Evolutionary conservation across 1,140 invertebrate species (phyloP).

Genomic region (Neodiprion fabricii): DNA sequence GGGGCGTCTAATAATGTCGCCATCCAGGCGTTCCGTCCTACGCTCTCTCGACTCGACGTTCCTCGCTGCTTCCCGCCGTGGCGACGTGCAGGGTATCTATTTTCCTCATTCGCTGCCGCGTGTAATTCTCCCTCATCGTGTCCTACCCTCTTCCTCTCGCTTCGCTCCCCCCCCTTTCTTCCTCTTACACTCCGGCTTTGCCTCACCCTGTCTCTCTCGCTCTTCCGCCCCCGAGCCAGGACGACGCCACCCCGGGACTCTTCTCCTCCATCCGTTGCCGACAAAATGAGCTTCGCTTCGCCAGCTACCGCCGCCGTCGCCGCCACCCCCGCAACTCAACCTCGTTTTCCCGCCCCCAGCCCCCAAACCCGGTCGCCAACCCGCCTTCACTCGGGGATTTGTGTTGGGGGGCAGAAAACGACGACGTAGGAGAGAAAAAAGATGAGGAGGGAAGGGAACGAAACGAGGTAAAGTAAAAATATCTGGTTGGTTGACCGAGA

Average conservation of each 20-base stretch:
- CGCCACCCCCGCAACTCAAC: background rate
- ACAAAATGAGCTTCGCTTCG: conserved; percentile 60
- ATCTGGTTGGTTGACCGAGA: too few relatives aligned
- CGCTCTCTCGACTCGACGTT: conserved; percentile 36
- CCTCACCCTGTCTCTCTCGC: background rate
- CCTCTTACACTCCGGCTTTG: too few relatives aligned
- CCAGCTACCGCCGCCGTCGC: conserved; percentile 34
- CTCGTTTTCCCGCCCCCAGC: conserved; percentile 23
- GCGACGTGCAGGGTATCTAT: conserved; percentile 26
- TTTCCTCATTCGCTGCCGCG: conserved; percentile 27
- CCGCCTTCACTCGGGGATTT: conserved; percentile 21
- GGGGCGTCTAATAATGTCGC: conserved; percentile 63
- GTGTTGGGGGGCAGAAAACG: too few relatives aligned
- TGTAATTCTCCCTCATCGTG: background rate
- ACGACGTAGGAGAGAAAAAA: too few relatives aligned
- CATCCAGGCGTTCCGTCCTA: conserved; percentile 53
- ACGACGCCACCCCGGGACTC: background rate
- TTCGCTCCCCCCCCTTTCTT: background rate
- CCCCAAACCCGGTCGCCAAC: conserved; percentile 26
- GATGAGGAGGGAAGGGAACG: too few relatives aligned
- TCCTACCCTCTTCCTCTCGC: background rate
- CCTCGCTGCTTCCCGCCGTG: conserved; percentile 28
- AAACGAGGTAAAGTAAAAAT: too few relatives aligned
- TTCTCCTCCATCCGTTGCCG: conserved; percentile 47
- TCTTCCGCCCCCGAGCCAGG: background rate